A percentile compares a stretch with the other conserved stretches of the same genome.
phyloP scores from a whole-genome alignment of 2,888 invertebrate species.

The Cylloceria caligata region DNA sequence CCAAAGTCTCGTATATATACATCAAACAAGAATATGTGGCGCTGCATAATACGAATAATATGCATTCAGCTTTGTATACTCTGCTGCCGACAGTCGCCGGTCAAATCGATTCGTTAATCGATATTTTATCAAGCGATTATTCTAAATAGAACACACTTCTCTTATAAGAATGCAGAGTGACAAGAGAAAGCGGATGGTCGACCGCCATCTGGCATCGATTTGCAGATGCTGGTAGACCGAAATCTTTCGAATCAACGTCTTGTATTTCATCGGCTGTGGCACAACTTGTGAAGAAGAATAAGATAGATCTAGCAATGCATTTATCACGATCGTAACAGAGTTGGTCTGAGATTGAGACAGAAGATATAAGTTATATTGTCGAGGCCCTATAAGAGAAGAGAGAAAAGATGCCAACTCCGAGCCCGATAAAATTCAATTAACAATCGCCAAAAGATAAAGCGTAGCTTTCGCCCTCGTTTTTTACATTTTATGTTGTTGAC shows the following conservation, averaged over 20 bases:
- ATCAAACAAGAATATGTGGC: not conserved
- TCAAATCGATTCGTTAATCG: slow-evolving; percentile 16
- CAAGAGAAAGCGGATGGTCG: slow-evolving; percentile 59
- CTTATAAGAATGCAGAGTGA: slow-evolving; percentile 13
- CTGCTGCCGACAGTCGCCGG: not conserved
- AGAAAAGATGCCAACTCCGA: not conserved
- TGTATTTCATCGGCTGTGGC: not conserved
- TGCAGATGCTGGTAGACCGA: slow-evolving; percentile 51
- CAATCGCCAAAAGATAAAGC: not conserved
- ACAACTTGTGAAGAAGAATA: slow-evolving; percentile 46
- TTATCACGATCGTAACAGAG: slow-evolving; percentile 13
- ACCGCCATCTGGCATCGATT: slow-evolving; percentile 49
- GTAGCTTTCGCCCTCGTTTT: not conserved
- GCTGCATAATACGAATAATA: not conserved
- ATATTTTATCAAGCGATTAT: slow-evolving; percentile 43
- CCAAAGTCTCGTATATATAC: not conserved
- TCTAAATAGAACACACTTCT: slow-evolving; percentile 18
- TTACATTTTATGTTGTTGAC: not conserved
- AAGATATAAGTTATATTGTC: slow-evolving; percentile 16
- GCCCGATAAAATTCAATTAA: slow-evolving; percentile 16
- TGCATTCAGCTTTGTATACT: not conserved
- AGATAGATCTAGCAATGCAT: slow-evolving; percentile 51
- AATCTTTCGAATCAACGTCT: slow-evolving; percentile 47
- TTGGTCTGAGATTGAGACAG: not conserved
- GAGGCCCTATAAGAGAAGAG: slow-evolving; percentile 29